Base-by-base conservation (phyloP, 2,888 invertebrate species). In the Brachycybe producta region DNA sequence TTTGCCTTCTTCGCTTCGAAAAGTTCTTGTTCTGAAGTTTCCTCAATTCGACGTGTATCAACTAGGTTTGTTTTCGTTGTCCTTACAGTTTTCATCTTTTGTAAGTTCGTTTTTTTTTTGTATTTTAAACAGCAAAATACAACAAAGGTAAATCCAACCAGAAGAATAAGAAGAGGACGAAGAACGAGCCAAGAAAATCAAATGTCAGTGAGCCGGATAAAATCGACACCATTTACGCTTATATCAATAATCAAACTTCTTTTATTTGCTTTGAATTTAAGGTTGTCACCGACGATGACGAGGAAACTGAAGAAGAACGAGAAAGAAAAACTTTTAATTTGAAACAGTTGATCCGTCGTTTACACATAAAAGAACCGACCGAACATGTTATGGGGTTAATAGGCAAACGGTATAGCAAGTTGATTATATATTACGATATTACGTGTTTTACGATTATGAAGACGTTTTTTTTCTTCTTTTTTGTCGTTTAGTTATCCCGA, bases 341-440 rank as follows among this genome's bases (percentile, higher is more conserved):
- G 50, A 70, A 70, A 57, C 64, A 66, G 55, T 60, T 71, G 27
- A 67, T 71, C 49, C 60, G 70, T 27, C 63, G 65, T 53, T 61
- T 71, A 35, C 71, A 71, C 58, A 66, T 71, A 49, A 57, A 57
- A 13, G 62, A 65, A 50, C 70, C 71, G n/a, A 66, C 66, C 7
- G 63, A 67, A 28, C 61, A 64, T 57, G 66, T 71, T 53, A 67
- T 70, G 69, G 62, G 64, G 42, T 60, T 71, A 27, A 59, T 71
- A 39, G 70, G 70, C 15, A 71, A 70, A 59, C 67, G 62, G 68
- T 69, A 44, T n/a, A 35, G 7, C 5, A 11, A 21, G 5, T 34
- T 44, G 7, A 30, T 36, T 36, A 35, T 7, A 8, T 30, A 7
- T 30, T 44, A 17, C 7, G 27, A 30, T 30, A 17, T 11, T 30